Conservation (phyloP, 2,113 vertebrate species). For the Atlantisia rogersi region DNA sequence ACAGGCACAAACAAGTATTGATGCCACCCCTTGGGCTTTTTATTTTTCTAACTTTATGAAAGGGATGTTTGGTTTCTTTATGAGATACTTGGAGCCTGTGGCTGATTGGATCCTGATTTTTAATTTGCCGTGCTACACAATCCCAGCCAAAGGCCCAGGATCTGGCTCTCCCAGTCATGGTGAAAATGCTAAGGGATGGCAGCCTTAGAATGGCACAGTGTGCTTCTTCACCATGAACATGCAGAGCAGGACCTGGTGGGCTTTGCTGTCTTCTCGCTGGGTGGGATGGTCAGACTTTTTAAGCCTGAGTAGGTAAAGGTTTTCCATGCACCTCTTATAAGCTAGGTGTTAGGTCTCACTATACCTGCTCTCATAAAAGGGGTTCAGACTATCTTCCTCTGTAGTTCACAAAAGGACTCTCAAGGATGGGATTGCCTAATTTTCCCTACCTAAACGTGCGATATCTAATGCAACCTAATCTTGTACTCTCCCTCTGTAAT, state of each 20-base stretch:
- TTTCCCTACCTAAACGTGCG: neutral
- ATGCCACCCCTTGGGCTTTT: neutral
- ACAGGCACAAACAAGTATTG: neutral
- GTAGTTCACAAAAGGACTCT: neutral
- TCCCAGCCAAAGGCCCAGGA: neutral
- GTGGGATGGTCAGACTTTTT: neutral
- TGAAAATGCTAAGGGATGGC: neutral
- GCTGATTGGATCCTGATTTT: neutral
- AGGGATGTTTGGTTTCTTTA: neutral
- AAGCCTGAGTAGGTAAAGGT: neutral
- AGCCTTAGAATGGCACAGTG: neutral
- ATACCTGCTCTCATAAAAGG: neutral
- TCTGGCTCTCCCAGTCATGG: neutral
- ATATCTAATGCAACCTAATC: neutral
- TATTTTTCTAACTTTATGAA: neutral
- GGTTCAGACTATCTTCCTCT: neutral
- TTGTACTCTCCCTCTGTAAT: neutral
- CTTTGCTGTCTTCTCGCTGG: neutral
- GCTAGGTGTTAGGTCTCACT: neutral
- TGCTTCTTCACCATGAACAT: fast-evolving
- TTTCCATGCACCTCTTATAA: neutral
- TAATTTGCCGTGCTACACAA: neutral
- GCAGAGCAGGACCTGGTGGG: neutral
- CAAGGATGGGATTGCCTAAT: neutral
- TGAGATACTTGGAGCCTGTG: neutral